phyloP scores from a whole-genome alignment of 2,113 vertebrate genomes.

The Procapra przewalskii region DNA sequence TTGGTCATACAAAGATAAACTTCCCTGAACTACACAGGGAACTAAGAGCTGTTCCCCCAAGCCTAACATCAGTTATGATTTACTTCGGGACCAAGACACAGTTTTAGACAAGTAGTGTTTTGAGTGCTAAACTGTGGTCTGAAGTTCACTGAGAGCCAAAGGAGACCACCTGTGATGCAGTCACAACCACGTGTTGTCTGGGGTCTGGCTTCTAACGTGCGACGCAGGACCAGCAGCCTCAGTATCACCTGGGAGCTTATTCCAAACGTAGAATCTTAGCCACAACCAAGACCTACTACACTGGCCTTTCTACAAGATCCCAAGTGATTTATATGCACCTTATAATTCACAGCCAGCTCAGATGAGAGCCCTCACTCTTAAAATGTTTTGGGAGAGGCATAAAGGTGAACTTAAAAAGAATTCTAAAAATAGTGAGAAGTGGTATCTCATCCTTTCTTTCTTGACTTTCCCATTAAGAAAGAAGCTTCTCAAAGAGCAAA shows the following conservation, averaged over 20 bases:
- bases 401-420: background rate
- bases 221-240: background rate
- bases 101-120: background rate
- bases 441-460: background rate
- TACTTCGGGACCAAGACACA: background rate
- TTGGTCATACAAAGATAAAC: background rate
- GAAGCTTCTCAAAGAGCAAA: background rate
- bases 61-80: background rate
- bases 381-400: background rate
- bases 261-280: background rate
- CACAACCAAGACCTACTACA: background rate
- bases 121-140: background rate
- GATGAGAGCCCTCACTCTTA: background rate
- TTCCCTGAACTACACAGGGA: background rate
- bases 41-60: background rate
- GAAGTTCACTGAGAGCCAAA: background rate
- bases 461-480: background rate
- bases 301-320: background rate
- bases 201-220: background rate
- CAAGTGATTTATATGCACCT: background rate
- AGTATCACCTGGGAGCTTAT: background rate
- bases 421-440: background rate
- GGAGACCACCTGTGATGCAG: background rate
- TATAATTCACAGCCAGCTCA: background rate
- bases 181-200: background rate